Percentiles rank a stretch among this genome's conserved stretches.
Evolutionary conservation across 1,140 invertebrate genomes (phyloP).

Genomic region (Lordiphosa collinella): DNA sequence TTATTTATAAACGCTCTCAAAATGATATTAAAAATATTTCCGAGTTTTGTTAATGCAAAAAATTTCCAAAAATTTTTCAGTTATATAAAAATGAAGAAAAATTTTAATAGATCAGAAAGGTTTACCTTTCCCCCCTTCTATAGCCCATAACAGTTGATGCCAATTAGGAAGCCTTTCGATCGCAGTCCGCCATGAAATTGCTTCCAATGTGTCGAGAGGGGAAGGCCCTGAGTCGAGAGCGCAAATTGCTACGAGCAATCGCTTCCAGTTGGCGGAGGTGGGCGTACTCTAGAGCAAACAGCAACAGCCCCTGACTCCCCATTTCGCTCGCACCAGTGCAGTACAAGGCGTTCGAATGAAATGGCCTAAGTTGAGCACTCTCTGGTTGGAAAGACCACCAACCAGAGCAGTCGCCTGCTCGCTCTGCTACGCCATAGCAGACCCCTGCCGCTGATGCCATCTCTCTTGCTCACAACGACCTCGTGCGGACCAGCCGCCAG

Average conservation of each 20-base stretch:
- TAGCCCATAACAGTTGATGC: slow-evolving; percentile 1
- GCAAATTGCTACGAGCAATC: slow-evolving; percentile 8
- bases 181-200: slow-evolving; percentile 66
- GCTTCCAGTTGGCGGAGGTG: slow-evolving; percentile 60
- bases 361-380: slow-evolving; percentile 18
- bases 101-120: not conserved
- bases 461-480: slow-evolving; percentile 9
- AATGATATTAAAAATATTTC: too few species aligned
- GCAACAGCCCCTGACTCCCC: slow-evolving; percentile 28
- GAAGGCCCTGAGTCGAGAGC: slow-evolving; percentile 24
- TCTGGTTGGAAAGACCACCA: slow-evolving; percentile 39
- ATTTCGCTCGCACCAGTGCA: slow-evolving; percentile 28
- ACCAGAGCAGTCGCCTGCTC: slow-evolving; percentile 21
- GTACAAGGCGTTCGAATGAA: slow-evolving; percentile 3
- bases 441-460: slow-evolving; percentile 4
- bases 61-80: too few species aligned
- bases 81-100: too few species aligned
- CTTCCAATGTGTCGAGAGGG: slow-evolving; percentile 48
- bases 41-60: too few species aligned
- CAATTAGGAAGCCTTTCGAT: slow-evolving; percentile 57
- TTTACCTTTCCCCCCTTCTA: too few species aligned
- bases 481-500: slow-evolving; percentile 14
- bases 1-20: too few species aligned
- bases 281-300: slow-evolving; percentile 36
- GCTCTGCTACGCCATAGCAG: slow-evolving; percentile 6